These are phyloP conservation scores for Sanderia malayensis DNA, from an alignment of 30 jellyfish, hydroid and myxozoan genomes.

Conservation along the genomic window DNA sequence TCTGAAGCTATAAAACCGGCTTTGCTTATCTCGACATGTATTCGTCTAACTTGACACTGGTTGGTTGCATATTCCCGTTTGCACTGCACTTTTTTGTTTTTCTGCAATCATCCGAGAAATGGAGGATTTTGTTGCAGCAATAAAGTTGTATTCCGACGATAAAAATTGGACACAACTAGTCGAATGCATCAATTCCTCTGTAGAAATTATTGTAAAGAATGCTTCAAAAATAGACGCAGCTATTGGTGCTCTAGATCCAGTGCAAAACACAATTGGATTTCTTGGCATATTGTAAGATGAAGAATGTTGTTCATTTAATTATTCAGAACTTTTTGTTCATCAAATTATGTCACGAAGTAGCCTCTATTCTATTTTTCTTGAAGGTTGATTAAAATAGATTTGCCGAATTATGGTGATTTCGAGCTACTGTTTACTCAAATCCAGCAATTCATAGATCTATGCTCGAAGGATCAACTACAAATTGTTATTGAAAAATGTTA, in stretches of 20 bases:
- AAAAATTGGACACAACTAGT: conserved; percentile 81
- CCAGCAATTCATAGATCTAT: conserved; percentile 61
- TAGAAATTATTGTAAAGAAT: conserved; percentile 66
- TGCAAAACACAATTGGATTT: conserved; percentile 75
- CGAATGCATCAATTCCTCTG: conserved; percentile 77
- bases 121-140: conserved; percentile 96
- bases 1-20: no score
- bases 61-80: no score
- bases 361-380: not conserved
- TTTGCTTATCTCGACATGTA: no score
- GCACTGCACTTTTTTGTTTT: no score
- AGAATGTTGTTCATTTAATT: no score
- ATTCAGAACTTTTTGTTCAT: no score
- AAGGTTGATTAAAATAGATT: conserved; percentile 74
- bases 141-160: conserved; percentile 78
- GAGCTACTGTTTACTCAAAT: conserved; percentile 80
- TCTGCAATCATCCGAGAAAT: conserved; percentile 19
- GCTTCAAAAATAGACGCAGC: conserved; percentile 90
- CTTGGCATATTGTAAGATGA: conserved; percentile 75
- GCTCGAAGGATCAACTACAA: conserved; percentile 70
- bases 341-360: no score
- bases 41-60: no score
- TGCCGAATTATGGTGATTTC: conserved; percentile 86
- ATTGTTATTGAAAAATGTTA: conserved; percentile 79
- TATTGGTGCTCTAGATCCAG: conserved; percentile 78